Base-by-base conservation (phyloP, 2,888 invertebrate species). In the Lepidocyrtoides sp. region DNA sequence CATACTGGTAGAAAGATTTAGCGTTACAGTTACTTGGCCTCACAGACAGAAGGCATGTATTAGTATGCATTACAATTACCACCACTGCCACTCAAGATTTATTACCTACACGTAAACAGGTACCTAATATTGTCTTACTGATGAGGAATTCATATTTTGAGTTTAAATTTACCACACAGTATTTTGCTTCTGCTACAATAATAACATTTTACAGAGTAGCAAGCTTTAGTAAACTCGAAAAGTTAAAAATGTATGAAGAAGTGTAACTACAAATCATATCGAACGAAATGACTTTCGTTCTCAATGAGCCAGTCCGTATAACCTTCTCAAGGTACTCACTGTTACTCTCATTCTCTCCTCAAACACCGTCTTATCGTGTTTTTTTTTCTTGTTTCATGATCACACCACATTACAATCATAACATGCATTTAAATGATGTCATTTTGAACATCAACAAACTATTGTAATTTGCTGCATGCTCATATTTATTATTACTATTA, bases 251-350 rank as follows among this genome's bases (percentile, higher is more conserved):
- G 36, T 41, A 20, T 84, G 32, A 82, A 84, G 69, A 75, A 75
- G 14, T 36, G 32, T 85, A 85, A 77, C 63, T 60, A 86, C 60
- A 86, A 87, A 87, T 87, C 36, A 66, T 23, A 41, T 72, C 20
- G 72, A 72, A 44, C n/a, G n/a, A 44, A 81, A 88, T 66, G 51
- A 75, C 89, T 89, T 79, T 84, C 84, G 41, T 84, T 89, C 89
- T 75, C 84, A 84, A n/a, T n/a, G n/a, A n/a, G n/a, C n/a, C n/a
- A n/a, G 83, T 54, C 26, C 44, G 66, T 66, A 54, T 89, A 89
- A 89, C 89, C 89, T 89, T 89, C 89, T 84, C 89, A 89, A 89
- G 89, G 89, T 84, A 69, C 77, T 84, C n/a, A n/a, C n/a, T n/a
- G n/a, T n/a, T n/a, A n/a, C n/a, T 72, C 12, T 44, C 44, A n/a